Evolutionary conservation across 1,140 invertebrate species (phyloP).

Genomic region (Eubasilissa regina): DNA sequence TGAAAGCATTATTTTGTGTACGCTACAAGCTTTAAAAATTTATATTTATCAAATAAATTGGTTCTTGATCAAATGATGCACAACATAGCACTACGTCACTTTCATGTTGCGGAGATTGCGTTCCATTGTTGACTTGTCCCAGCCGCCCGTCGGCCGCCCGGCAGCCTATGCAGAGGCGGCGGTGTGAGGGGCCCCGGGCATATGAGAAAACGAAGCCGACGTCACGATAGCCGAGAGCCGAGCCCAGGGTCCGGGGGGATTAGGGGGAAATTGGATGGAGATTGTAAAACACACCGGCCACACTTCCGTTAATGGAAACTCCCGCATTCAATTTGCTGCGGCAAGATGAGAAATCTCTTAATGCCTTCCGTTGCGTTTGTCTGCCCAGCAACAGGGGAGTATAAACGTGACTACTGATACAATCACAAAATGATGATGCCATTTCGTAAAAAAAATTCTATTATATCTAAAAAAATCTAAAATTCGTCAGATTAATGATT

Average conservation of each 20-base stretch:
- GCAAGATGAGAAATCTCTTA: slow-evolving; percentile 14
- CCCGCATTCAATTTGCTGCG: slow-evolving; percentile 37
- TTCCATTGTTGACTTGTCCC: too few species aligned
- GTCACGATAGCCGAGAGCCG: background rate
- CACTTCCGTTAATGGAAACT: slow-evolving; percentile 44
- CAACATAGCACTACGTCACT: too few species aligned
- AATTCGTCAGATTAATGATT: too few species aligned
- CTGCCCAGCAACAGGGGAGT: background rate
- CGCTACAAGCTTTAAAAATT: too few species aligned
- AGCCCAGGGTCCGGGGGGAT: slow-evolving; percentile 25
- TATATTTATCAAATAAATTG: too few species aligned
- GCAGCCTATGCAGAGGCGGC: background rate
- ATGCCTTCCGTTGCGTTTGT: background rate
- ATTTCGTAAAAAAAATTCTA: too few species aligned
- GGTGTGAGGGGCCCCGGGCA: slow-evolving; percentile 22
- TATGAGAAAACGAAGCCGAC: slow-evolving; percentile 39
- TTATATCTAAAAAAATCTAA: too few species aligned
- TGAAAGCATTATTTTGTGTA: too few species aligned
- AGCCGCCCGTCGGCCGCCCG: background rate
- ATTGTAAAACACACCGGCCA: slow-evolving; percentile 39
- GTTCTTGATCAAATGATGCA: too few species aligned
- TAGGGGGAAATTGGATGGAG: slow-evolving; percentile 46
- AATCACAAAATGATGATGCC: too few species aligned
- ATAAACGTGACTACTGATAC: too few species aligned
- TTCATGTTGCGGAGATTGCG: too few species aligned